A percentile compares a stretch with the other conserved stretches of the same genome.
These are phyloP conservation scores for Centropristis striata DNA, from an alignment of 2,113 vertebrate genomes.

Conservation along the genomic window DNA sequence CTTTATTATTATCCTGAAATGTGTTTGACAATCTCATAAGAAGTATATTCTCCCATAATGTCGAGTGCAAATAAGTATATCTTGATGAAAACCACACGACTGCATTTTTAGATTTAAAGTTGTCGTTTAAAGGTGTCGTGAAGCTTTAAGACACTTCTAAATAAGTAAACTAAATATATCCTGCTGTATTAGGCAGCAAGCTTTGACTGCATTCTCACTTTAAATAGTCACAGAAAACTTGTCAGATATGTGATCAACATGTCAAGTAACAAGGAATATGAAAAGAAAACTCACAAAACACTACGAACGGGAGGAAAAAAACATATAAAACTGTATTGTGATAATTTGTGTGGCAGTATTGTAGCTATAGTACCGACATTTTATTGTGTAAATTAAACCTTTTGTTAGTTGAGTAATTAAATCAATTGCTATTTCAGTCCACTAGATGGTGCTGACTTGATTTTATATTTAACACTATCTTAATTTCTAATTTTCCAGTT, in stretches of 20 bases:
- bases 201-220: not conserved
- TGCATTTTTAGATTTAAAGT: not conserved
- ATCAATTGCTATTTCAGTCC: too few species aligned
- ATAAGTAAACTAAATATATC: not conserved
- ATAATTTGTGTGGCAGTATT: too few species aligned
- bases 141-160: not conserved
- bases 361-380: too few species aligned
- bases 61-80: conserved; percentile 29
- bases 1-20: conserved; percentile 3
- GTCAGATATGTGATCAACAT: not conserved
- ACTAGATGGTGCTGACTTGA: too few species aligned
- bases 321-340: too few species aligned
- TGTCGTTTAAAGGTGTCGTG: not conserved
- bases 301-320: too few species aligned
- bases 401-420: too few species aligned
- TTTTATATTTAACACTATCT: too few species aligned
- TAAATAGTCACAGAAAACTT: not conserved
- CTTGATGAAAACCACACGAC: not conserved
- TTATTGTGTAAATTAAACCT: too few species aligned
- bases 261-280: not conserved
- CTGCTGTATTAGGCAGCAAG: not conserved
- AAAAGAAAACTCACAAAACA: not conserved
- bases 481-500: too few species aligned
- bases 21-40: conserved; percentile 11
- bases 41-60: not conserved